Evolutionary conservation across 2,113 vertebrate genomes (phyloP).

Genomic region (Anolis sagrei): DNA sequence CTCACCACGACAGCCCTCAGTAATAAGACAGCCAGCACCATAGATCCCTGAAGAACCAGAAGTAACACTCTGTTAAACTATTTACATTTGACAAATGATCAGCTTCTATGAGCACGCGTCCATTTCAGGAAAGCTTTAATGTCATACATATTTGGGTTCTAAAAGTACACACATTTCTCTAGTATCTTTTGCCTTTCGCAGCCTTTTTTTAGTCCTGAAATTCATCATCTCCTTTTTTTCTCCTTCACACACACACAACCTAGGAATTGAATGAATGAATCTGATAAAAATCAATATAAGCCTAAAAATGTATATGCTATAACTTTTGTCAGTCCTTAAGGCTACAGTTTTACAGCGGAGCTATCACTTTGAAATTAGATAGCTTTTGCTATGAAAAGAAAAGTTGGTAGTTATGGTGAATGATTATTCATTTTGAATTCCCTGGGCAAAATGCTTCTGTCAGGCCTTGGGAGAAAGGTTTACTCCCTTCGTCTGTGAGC

Average conservation of each 20-base stretch:
- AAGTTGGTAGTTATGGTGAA: too few species aligned
- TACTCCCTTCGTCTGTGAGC: too few species aligned
- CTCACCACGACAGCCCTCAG: slow-evolving; percentile 96
- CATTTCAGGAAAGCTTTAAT: too few species aligned
- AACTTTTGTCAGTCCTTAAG: neutral
- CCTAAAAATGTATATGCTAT: neutral
- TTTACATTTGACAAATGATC: neutral
- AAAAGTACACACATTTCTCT: neutral
- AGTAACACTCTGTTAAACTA: neutral
- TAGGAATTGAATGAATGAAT: neutral
- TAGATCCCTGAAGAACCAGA: slow-evolving; percentile 86
- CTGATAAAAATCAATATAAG: neutral
- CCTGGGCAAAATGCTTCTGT: too few species aligned
- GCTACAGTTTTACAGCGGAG: too few species aligned
- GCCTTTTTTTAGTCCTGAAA: neutral
- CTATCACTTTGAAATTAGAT: neutral
- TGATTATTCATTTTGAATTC: too few species aligned
- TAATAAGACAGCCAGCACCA: slow-evolving; percentile 96
- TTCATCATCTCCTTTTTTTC: neutral
- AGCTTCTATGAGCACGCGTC: too few species aligned
- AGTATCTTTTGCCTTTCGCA: neutral
- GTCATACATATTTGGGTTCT: too few species aligned
- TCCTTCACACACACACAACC: neutral
- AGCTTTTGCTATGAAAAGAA: too few species aligned
- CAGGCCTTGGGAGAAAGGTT: too few species aligned